phyloP scores from a whole-genome alignment of 1,140 invertebrate genomes.

The Harpegnathos saltator region DNA sequence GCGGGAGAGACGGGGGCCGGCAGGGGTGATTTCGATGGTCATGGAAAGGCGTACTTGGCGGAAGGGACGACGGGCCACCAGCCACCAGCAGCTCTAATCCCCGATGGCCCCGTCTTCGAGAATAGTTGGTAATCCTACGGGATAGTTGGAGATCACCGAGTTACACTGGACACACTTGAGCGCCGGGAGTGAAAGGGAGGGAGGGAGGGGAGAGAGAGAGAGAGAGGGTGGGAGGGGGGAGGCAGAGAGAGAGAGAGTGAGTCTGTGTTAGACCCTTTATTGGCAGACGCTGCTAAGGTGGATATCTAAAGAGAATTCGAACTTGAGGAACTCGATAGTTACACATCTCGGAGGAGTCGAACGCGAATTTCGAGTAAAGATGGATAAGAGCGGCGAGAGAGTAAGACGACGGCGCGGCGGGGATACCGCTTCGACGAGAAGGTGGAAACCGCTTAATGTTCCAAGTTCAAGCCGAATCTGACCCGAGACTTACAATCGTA shows the following conservation, averaged over 20 bases:
- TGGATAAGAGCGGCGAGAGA: slow-evolving; percentile 47
- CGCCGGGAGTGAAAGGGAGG: slow-evolving; percentile 14
- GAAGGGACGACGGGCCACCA: slow-evolving; percentile 65
- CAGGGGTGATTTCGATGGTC: slow-evolving; percentile 71
- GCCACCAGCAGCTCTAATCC: slow-evolving; percentile 81
- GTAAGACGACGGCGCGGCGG: slow-evolving; percentile 38
- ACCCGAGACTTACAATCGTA: slow-evolving; percentile 70
- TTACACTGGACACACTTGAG: slow-evolving; percentile 80
- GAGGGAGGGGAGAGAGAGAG: no score
- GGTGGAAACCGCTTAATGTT: slow-evolving; percentile 74
- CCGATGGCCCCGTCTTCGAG: slow-evolving; percentile 84
- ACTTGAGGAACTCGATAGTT: slow-evolving; percentile 74
- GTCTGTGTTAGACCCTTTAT: slow-evolving; percentile 69
- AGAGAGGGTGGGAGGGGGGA: no score
- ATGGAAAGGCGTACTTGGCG: slow-evolving; percentile 70
- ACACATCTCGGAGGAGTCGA: slow-evolving; percentile 67
- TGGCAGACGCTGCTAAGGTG: slow-evolving; percentile 73
- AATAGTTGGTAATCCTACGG: slow-evolving; percentile 86
- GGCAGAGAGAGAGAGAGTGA: not conserved
- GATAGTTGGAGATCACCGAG: slow-evolving; percentile 86
- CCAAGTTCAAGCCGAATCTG: slow-evolving; percentile 69
- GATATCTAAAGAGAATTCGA: slow-evolving; percentile 76
- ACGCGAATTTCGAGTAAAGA: slow-evolving; percentile 57
- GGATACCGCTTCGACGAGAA: slow-evolving; percentile 46
- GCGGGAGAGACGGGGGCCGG: slow-evolving; percentile 7